Percentiles rank a stretch among this genome's conserved stretches.
Conservation (phyloP, 2,888 invertebrate species). For the Tachina fera region DNA sequence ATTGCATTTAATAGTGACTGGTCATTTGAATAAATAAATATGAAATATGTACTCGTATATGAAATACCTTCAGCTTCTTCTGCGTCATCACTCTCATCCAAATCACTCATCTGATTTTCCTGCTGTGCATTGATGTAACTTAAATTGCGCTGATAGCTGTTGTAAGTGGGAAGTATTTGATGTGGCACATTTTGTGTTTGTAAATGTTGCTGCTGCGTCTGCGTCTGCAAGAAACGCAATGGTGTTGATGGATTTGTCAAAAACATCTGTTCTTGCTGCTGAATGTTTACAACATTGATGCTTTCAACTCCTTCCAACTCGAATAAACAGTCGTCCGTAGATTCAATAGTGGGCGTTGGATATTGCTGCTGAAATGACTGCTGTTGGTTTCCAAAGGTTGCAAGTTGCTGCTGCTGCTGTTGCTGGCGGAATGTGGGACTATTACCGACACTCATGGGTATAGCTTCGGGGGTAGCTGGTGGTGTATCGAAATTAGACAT, state of each 20-base stretch:
- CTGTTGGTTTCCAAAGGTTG: constrained; percentile 53
- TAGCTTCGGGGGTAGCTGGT: constrained; percentile 82
- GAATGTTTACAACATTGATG: not conserved
- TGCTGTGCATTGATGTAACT: constrained; percentile 61
- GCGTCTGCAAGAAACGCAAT: constrained; percentile 38
- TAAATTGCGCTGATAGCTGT: constrained; percentile 63
- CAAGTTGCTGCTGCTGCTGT: constrained; percentile 73
- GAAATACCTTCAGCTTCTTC: constrained; percentile 92
- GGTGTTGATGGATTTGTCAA: constrained; percentile 69
- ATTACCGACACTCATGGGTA: constrained; percentile 83
- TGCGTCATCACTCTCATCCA: constrained; percentile 89
- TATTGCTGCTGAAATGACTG: constrained; percentile 73
- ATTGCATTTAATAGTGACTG: no score
- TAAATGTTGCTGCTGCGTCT: constrained; percentile 69
- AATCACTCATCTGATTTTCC: constrained; percentile 83
- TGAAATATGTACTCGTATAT: no score
- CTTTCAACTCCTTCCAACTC: constrained; percentile 87
- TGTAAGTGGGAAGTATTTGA: constrained; percentile 52
- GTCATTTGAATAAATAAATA: no score
- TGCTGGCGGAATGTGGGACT: constrained; percentile 82
- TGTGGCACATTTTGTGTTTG: constrained; percentile 64
- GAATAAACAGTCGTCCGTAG: constrained; percentile 89
- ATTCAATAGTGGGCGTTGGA: constrained; percentile 74
- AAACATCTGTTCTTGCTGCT: constrained; percentile 40
- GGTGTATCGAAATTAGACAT: constrained; percentile 82